These are phyloP conservation scores for Prosapia bicincta DNA, from an alignment of 2,888 invertebrate genomes.

Conservation along the genomic window DNA sequence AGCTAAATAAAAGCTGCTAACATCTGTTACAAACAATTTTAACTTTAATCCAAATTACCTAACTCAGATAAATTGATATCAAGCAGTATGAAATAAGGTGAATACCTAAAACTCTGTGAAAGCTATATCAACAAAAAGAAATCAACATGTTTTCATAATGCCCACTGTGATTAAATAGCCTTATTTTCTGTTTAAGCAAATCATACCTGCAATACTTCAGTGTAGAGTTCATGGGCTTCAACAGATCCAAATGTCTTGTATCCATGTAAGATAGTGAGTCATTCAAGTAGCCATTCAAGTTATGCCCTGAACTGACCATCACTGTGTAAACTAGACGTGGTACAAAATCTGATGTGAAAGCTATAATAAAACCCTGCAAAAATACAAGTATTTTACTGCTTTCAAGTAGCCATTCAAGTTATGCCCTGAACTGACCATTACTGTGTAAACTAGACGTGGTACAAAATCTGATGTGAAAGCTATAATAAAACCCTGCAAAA, in stretches of 20 bases:
- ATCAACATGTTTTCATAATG: no score
- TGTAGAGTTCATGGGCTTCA: slow-evolving; percentile 50
- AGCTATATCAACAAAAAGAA: no score
- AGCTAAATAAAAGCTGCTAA: no score
- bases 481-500: slow-evolving; percentile 86
- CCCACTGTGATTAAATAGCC: no score
- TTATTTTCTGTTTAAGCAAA: no score
- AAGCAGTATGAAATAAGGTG: no score
- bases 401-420: slow-evolving; percentile 74
- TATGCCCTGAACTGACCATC: slow-evolving; percentile 54
- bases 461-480: slow-evolving; percentile 97
- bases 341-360: slow-evolving; percentile 95
- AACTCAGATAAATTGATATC: no score
- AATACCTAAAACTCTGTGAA: no score
- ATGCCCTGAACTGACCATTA: slow-evolving; percentile 54
- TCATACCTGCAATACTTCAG: slow-evolving; percentile 61
- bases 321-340: slow-evolving; percentile 81
- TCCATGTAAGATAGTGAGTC: slow-evolving; percentile 71
- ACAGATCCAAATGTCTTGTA: slow-evolving; percentile 56
- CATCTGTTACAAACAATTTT: no score
- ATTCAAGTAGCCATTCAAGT: slow-evolving; percentile 73
- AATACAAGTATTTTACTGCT: no score
- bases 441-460: slow-evolving; percentile 80
- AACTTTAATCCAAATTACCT: no score
- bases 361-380: slow-evolving; percentile 90